Evolutionary conservation across 2,113 vertebrate species (phyloP), one percentile per base, ranked within the genome.

Genomic region (Leucopternis melanops): DNA sequence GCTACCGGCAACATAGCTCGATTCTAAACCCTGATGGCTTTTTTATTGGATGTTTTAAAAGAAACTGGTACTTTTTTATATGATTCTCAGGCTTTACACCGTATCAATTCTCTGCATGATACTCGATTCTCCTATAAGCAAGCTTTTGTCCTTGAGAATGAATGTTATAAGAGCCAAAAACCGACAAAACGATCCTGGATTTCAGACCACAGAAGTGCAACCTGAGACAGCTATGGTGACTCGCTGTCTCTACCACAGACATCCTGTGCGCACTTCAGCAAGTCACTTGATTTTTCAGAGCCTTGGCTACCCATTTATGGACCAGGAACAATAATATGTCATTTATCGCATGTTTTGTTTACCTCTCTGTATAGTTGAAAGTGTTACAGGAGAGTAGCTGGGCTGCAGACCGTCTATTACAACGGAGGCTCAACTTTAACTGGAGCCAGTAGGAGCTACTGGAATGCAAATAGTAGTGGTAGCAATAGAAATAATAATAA

Each of bases 131-230:
- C 14, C 32, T 78, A 32, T 61, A 85, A 94, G 36, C 21, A 77
- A 88, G 50, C 23, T 93, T 85, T 95, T 62, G 42, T 70, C 92
- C 79, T 95, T 94, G 66, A 83, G 88, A 96, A 73, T 42, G 44
- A 47, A 74, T 25, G 16, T 13, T 65, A 62, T 75, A 84, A 67
- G 6, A 54, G 26, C 29, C 44, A 45, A 66, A 42, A 67, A 4
- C 27, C 47, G n/a, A 13, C 27, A 86, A 92, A 77, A 34, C 8
- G 1, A 55, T 69, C 52, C 70, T 44, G 50, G 58, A 59, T 52
- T 92, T 84, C 71, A 94, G 44, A 67, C 20, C 25, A 55, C 31
- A 78, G 34, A 59, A 62, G 15, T 80, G 66, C 44, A 75, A 61
- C 32, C 10, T 21, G 73, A 92, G 70, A 49, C 8, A 26, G 8